Percentiles rank a stretch among this genome's conserved stretches.
Conservation (phyloP, 2,113 vertebrate species). For the Corythoichthys haematopterus region DNA sequence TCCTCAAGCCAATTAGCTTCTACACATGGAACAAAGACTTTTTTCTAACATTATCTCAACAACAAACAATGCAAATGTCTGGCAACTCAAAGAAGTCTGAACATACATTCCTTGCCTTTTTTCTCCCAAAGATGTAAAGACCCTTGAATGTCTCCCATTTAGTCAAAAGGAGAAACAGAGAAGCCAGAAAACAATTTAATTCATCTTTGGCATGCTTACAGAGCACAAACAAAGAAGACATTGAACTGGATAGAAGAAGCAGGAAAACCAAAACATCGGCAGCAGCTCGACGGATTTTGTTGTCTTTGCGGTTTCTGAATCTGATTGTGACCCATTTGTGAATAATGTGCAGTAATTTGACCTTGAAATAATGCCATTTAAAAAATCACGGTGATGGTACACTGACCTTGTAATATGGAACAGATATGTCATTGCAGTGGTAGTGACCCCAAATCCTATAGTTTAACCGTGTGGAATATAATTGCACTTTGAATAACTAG, state of each 20-base stretch:
- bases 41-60: constrained; percentile 8
- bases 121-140: constrained; percentile 15
- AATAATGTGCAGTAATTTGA: background rate
- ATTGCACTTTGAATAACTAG: no score
- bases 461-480: no score
- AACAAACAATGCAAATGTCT: constrained; percentile 7
- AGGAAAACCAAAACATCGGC: background rate
- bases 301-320: background rate
- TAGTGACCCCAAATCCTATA: background rate
- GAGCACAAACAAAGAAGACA: constrained; percentile 20
- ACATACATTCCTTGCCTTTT: background rate
- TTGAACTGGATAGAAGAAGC: constrained; percentile 21
- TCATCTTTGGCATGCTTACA: constrained; percentile 35
- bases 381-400: background rate
- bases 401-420: background rate
- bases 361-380: background rate
- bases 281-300: background rate
- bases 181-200: constrained; percentile 59
- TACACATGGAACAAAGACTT: background rate
- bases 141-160: constrained; percentile 36
- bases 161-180: constrained; percentile 28
- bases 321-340: background rate
- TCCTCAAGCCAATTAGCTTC: background rate
- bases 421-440: background rate
- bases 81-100: background rate